Conservation (phyloP, 2,797 vertebrate species). For the Microctenopoma steveboyesi region DNA sequence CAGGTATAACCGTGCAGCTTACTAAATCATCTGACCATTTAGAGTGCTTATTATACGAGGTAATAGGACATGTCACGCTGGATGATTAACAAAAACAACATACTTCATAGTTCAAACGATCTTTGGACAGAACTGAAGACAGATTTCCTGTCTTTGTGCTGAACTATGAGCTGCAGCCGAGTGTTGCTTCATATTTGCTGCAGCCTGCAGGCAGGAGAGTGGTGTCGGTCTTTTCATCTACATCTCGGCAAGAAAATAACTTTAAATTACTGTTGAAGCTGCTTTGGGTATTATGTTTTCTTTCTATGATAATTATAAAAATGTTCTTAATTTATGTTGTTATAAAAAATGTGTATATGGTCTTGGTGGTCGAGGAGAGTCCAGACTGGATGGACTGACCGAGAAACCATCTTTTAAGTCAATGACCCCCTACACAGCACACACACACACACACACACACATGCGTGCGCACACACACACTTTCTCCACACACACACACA, state of each 20-base stretch:
- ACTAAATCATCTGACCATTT: background rate
- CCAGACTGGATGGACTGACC: slow-evolving; percentile 50
- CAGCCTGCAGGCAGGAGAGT: too few relatives aligned
- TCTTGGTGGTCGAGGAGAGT: slow-evolving; percentile 67
- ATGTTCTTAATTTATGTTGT: too few relatives aligned
- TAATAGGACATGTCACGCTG: too few relatives aligned
- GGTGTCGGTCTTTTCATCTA: background rate
- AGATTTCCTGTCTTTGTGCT: background rate
- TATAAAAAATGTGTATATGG: background rate
- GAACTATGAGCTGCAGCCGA: background rate
- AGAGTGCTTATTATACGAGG: too few relatives aligned
- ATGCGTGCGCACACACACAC: background rate
- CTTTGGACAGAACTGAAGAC: too few relatives aligned
- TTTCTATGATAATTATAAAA: too few relatives aligned
- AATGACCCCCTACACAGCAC: slow-evolving; percentile 39
- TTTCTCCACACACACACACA: background rate
- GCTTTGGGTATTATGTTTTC: too few relatives aligned
- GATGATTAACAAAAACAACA: too few relatives aligned
- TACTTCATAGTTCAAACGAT: too few relatives aligned
- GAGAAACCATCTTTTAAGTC: slow-evolving; percentile 61
- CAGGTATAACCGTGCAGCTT: background rate
- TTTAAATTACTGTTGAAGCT: background rate
- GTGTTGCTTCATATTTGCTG: background rate
- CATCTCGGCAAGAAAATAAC: background rate
- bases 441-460: background rate